Conservation (phyloP, 1,140 invertebrate genomes). For the Hirudo medicinalis region DNA sequence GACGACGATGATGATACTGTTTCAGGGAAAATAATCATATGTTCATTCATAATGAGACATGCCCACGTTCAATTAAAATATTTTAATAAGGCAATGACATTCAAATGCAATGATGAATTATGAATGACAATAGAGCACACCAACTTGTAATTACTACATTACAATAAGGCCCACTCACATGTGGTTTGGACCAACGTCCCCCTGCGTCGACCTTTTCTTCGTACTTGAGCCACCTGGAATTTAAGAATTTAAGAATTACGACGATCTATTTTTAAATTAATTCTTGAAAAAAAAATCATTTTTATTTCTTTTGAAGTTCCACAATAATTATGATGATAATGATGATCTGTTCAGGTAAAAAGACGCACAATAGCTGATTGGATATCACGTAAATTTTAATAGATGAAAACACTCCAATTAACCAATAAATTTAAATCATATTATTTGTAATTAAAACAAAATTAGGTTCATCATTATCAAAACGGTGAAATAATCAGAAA, state of each 20-base stretch:
- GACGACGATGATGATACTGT: no score
- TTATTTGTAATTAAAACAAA: no score
- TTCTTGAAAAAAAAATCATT: not conserved
- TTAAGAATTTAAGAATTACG: no score
- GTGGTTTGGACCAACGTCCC: slow-evolving; percentile 42
- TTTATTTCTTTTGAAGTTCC: not conserved
- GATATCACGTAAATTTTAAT: not conserved
- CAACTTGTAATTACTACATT: no score
- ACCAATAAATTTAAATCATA: no score
- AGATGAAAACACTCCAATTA: not conserved
- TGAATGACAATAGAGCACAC: no score
- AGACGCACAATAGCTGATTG: not conserved
- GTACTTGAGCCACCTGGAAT: slow-evolving; percentile 43
- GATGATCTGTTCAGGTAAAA: not conserved
- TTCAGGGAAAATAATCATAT: no score
- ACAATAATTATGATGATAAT: no score
- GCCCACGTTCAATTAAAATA: no score
- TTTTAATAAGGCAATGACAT: no score
- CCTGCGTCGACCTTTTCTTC: slow-evolving; percentile 42
- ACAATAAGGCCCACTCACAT: slow-evolving; percentile 31
- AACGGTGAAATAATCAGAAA: not conserved
- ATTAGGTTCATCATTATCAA: not conserved
- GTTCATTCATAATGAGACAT: no score
- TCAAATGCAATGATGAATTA: no score
- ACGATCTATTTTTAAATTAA: not conserved